Conservation (phyloP, 2,797 vertebrate genomes). For the Karalla daura region DNA sequence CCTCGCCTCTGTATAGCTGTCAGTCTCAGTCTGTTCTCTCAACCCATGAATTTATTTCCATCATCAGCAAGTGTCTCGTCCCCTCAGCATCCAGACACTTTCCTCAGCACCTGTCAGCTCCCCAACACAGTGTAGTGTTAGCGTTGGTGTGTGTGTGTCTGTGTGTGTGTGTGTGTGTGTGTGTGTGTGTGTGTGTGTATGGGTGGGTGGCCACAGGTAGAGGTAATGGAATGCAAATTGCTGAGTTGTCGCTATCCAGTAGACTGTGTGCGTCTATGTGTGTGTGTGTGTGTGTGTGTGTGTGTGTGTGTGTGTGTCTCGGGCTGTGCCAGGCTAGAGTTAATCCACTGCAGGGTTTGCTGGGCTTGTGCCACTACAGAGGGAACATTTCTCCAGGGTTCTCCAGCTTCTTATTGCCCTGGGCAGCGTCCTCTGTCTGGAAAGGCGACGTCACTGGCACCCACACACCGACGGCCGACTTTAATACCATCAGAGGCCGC, state of each 20-base stretch:
- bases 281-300: conserved; percentile 15
- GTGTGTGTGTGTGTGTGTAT: too few relatives aligned
- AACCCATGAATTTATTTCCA: conserved; percentile 43
- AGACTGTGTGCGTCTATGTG: conserved; percentile 5
- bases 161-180: too few relatives aligned
- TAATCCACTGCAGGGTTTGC: conserved; percentile 64
- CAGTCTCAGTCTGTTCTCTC: conserved; percentile 39
- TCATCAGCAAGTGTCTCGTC: conserved; percentile 56
- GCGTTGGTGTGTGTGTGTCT: too few relatives aligned
- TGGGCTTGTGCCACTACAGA: conserved; percentile 48
- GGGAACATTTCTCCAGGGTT: conserved; percentile 43
- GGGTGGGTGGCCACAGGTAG: conserved; percentile 50
- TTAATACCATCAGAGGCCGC: conserved; percentile 72
- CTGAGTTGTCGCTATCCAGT: conserved; percentile 54
- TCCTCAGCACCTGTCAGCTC: conserved; percentile 60
- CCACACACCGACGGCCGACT: conserved; percentile 44
- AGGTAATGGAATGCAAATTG: conserved; percentile 66
- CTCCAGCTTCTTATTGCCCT: conserved; percentile 39
- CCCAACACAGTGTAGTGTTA: neutral
- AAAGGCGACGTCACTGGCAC: conserved; percentile 47
- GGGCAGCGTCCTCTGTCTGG: conserved; percentile 50
- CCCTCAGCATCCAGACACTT: conserved; percentile 47
- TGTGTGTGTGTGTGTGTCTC: conserved; percentile 3
- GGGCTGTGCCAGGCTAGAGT: conserved; percentile 29
- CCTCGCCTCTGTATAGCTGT: conserved; percentile 41